phyloP scores from a whole-genome alignment of 2,113 vertebrate genomes.

The Neoarius graeffei region DNA sequence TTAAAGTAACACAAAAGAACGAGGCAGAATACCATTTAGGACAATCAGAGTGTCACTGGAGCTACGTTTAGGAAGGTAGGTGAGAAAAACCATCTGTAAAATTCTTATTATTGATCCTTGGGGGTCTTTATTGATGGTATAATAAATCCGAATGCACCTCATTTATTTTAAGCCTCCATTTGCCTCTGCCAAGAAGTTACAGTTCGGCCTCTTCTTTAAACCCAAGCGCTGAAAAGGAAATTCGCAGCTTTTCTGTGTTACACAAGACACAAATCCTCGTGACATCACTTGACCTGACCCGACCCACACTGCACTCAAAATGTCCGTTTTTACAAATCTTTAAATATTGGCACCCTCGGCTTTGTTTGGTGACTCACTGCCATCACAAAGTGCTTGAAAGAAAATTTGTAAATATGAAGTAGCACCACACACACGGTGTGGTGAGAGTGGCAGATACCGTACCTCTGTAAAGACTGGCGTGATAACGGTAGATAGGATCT shows the following conservation, averaged over 20 bases:
- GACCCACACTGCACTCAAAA: too few relatives aligned
- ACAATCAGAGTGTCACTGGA: background rate
- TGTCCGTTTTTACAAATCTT: background rate
- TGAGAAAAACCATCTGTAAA: too few relatives aligned
- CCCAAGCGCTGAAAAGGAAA: background rate
- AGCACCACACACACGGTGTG: background rate
- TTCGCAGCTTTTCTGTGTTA: background rate
- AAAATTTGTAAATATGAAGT: background rate
- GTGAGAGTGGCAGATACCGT: slow-evolving; percentile 45
- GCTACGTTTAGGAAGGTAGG: background rate
- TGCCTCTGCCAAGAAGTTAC: background rate
- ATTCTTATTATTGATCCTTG: too few relatives aligned
- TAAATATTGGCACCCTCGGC: background rate
- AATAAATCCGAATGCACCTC: background rate
- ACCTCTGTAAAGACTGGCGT: slow-evolving; percentile 93
- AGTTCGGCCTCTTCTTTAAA: too few relatives aligned
- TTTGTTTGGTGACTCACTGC: background rate
- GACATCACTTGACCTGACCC: too few relatives aligned
- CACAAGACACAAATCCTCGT: background rate
- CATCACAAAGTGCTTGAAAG: background rate
- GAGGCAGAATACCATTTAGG: background rate
- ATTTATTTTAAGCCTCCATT: background rate
- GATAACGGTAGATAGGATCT: slow-evolving; percentile 90
- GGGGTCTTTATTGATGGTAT: background rate
- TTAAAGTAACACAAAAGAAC: background rate